These are phyloP conservation scores for Pristis pectinata DNA, from an alignment of 2,797 vertebrate genomes.

Conservation along the genomic window DNA sequence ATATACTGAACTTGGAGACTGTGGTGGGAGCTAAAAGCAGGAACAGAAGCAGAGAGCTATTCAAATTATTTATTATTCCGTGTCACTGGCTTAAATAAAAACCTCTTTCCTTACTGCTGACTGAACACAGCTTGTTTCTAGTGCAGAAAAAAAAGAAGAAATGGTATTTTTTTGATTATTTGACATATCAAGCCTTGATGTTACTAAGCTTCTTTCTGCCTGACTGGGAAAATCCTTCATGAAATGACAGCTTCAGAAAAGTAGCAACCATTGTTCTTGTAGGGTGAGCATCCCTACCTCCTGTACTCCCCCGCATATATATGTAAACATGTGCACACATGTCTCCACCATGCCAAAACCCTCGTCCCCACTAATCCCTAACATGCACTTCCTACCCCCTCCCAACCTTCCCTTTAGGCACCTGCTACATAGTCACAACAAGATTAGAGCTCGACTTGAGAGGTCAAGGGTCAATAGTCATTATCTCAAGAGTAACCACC, in stretches of 20 bases:
- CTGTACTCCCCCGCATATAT: neutral
- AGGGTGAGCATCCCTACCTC: neutral
- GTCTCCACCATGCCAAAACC: neutral
- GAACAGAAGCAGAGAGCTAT: conserved; percentile 42
- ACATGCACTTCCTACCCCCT: conserved; percentile 41
- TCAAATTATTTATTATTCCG: conserved; percentile 53
- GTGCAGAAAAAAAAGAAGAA: conserved; percentile 49
- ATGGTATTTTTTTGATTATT: conserved; percentile 54
- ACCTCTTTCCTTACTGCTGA: conserved; percentile 42
- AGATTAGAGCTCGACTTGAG: conserved; percentile 38
- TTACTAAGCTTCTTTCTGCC: conserved; percentile 29
- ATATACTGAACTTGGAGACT: neutral
- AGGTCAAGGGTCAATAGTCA: conserved; percentile 39
- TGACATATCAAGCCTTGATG: conserved; percentile 44
- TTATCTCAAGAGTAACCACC: conserved; percentile 38
- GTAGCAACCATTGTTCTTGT: conserved; percentile 21
- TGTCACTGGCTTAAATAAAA: conserved; percentile 49
- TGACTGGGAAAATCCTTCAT: conserved; percentile 17
- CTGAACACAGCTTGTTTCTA: conserved; percentile 45
- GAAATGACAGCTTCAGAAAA: conserved; percentile 36
- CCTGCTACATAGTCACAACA: conserved; percentile 44
- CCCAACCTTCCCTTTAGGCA: conserved; percentile 41
- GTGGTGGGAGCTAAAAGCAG: conserved; percentile 44
- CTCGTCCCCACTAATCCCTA: conserved; percentile 5
- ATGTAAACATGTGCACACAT: neutral